Conservation (phyloP, 2,797 vertebrate species). For the Xiphophorus birchmanni region DNA sequence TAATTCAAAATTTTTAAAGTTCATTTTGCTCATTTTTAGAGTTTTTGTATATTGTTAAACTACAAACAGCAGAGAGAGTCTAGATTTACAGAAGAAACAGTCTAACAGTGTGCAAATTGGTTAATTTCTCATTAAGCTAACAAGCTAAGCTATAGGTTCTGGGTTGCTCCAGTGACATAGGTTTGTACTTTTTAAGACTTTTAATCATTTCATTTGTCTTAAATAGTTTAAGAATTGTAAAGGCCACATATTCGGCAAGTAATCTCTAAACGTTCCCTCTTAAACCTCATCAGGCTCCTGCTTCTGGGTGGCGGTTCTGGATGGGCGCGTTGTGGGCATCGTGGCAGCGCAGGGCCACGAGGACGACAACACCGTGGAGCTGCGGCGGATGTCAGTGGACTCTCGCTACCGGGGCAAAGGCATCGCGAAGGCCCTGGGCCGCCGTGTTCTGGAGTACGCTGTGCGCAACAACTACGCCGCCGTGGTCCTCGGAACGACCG, state of each 20-base stretch:
- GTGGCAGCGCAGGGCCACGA: slow-evolving; percentile 92
- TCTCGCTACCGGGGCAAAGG: slow-evolving; percentile 95
- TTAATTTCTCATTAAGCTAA: neutral
- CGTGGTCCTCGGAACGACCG: slow-evolving; percentile 94
- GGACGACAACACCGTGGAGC: slow-evolving; percentile 94
- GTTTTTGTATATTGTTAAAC: neutral
- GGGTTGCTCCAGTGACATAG: neutral
- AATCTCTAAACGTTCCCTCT: neutral
- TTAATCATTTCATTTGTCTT: neutral
- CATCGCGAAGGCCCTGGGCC: slow-evolving; percentile 95
- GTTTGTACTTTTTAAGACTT: neutral
- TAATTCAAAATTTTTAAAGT: neutral
- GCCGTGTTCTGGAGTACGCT: slow-evolving; percentile 96
- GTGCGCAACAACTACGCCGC: slow-evolving; percentile 95
- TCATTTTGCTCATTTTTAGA: neutral
- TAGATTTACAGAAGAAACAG: neutral
- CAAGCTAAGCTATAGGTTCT: neutral
- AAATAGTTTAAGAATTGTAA: neutral
- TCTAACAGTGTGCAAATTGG: neutral
- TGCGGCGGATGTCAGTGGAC: slow-evolving; percentile 98
- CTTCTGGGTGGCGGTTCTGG: slow-evolving; percentile 98
- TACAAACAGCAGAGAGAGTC: neutral
- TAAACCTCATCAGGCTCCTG: slow-evolving; percentile 86
- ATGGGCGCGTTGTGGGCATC: slow-evolving; percentile 94
- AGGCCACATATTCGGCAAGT: neutral